These are phyloP conservation scores for Tauraco erythrolophus DNA, from an alignment of 2,113 vertebrate species.

Conservation along the genomic window DNA sequence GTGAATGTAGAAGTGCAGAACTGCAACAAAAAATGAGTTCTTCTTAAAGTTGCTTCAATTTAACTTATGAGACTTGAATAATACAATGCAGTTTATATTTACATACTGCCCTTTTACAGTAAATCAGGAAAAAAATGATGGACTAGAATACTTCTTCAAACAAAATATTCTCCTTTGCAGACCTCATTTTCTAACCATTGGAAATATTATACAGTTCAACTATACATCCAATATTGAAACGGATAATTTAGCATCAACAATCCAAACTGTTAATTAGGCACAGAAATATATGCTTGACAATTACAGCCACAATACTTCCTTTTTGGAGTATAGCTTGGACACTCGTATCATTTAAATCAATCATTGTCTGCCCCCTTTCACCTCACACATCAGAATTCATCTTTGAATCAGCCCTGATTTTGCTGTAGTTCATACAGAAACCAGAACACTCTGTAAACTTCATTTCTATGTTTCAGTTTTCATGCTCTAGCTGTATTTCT, in stretches of 20 bases:
- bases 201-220: neutral
- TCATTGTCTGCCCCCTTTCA: accelerated
- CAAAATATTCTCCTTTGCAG: neutral
- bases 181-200: neutral
- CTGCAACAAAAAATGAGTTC: neutral
- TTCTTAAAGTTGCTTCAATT: neutral
- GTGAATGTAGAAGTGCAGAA: neutral
- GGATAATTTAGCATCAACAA: neutral
- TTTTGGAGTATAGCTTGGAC: neutral
- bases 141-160: neutral
- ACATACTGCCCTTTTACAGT: neutral
- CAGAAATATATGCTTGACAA: neutral
- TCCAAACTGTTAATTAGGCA: neutral
- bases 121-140: neutral
- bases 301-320: neutral
- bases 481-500: neutral
- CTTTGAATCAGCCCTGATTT: neutral
- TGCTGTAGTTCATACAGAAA: neutral
- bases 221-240: neutral
- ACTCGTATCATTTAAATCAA: neutral
- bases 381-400: neutral
- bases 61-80: neutral
- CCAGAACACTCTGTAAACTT: neutral
- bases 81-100: neutral
- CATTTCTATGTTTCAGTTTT: neutral